Conservation (phyloP, 2,113 vertebrate genomes). For the Potamarius usumacintae region DNA sequence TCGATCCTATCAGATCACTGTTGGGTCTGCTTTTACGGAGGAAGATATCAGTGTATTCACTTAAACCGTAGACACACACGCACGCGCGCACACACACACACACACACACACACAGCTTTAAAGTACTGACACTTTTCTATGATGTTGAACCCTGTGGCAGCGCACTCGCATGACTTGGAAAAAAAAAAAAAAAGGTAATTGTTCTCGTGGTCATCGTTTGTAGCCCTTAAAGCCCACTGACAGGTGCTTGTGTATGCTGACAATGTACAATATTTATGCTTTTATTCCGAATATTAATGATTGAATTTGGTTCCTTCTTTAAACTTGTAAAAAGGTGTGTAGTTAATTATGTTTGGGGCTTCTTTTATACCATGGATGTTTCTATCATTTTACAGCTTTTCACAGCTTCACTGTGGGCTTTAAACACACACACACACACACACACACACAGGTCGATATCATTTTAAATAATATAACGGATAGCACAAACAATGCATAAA, state of each 20-base stretch:
- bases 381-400: constrained; percentile 57
- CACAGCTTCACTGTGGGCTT: constrained; percentile 58
- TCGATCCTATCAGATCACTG: constrained; percentile 58
- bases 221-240: constrained; percentile 70
- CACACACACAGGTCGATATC: constrained; percentile 1
- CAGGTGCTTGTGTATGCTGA: constrained; percentile 75
- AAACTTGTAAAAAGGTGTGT: constrained; percentile 64
- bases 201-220: constrained; percentile 77
- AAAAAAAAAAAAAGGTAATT: constrained; percentile 63
- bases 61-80: constrained; percentile 64
- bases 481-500: constrained; percentile 71
- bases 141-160: constrained; percentile 73
- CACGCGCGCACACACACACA: constrained; percentile 31
- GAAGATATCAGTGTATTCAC: constrained; percentile 67
- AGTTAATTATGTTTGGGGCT: constrained; percentile 68
- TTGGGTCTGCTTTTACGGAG: constrained; percentile 65
- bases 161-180: constrained; percentile 77
- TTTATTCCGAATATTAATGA: constrained; percentile 68
- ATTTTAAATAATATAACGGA: constrained; percentile 60
- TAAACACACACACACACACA: constrained; percentile 31
- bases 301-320: constrained; percentile 69
- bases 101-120: constrained; percentile 67
- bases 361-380: constrained; percentile 67
- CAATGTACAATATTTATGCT: constrained; percentile 75
- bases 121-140: constrained; percentile 66